A percentile compares a stretch with the other conserved stretches of the same genome.
These are phyloP conservation scores for Margaritifera margaritifera DNA, from an alignment of 2,888 invertebrate species.

Conservation along the genomic window DNA sequence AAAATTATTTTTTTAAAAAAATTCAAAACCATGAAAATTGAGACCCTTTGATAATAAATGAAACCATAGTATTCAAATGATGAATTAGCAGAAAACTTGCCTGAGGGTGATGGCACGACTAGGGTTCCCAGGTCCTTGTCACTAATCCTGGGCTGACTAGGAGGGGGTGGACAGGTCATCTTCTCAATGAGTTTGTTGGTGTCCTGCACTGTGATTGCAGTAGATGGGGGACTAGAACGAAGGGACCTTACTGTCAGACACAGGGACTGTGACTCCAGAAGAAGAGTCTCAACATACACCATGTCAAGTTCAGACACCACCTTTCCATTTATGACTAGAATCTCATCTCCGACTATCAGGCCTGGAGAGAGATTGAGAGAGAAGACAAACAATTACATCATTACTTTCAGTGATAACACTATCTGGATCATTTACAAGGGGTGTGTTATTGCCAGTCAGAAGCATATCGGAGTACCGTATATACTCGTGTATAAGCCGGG, in stretches of 20 bases:
- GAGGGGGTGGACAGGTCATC: constrained; percentile 96
- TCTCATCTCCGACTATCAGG: constrained; percentile 97
- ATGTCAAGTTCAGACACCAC: constrained; percentile 98
- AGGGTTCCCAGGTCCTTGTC: constrained; percentile 91
- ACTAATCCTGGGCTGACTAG: constrained; percentile 79
- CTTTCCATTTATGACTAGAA: constrained; percentile 98
- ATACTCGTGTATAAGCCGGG: too few species aligned
- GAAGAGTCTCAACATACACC: constrained; percentile 98
- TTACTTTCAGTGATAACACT: too few species aligned
- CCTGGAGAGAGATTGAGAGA: constrained; percentile 77
- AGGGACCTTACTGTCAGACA: constrained; percentile 98
- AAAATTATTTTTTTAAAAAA: too few species aligned
- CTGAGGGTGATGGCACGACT: constrained; percentile 93
- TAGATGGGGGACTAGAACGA: constrained; percentile 79
- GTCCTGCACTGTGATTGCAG: constrained; percentile 78
- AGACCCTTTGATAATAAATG: too few species aligned
- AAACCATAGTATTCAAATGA: too few species aligned
- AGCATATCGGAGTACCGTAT: too few species aligned
- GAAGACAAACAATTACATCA: neutral
- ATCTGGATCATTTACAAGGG: too few species aligned
- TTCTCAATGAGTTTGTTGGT: constrained; percentile 97
- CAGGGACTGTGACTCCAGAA: constrained; percentile 93
- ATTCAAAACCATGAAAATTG: too few species aligned
- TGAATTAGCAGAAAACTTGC: constrained; percentile 27
- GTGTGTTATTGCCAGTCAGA: too few species aligned